These are phyloP conservation scores for Notolepis coatsorum DNA, from an alignment of 2,797 vertebrate genomes.

Conservation along the genomic window DNA sequence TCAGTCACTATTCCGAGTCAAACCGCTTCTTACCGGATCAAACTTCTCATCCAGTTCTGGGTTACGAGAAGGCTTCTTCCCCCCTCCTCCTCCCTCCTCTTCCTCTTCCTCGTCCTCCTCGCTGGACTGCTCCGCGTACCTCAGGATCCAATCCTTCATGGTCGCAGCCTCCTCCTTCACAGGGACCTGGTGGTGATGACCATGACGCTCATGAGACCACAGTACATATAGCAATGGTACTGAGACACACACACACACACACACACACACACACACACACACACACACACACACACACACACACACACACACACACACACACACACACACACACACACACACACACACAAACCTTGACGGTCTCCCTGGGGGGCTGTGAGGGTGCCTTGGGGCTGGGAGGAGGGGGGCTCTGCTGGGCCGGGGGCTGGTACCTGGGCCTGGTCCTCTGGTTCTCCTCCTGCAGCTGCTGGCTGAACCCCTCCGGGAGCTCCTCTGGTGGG, in stretches of 20 bases:
- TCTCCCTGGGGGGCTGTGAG: slow-evolving; percentile 45
- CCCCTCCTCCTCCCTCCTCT: slow-evolving; percentile 71
- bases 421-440: slow-evolving; percentile 84
- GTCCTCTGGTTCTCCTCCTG: slow-evolving; percentile 89
- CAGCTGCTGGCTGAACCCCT: slow-evolving; percentile 96
- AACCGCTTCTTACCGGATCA: slow-evolving; percentile 88
- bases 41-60: slow-evolving; percentile 87
- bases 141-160: slow-evolving; percentile 97
- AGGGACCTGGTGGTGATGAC: slow-evolving; percentile 54
- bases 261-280: slow-evolving; percentile 16
- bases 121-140: slow-evolving; percentile 89
- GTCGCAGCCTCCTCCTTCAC: slow-evolving; percentile 80
- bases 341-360: slow-evolving; percentile 63
- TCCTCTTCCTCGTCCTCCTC: slow-evolving; percentile 81
- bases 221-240: neutral
- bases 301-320: slow-evolving; percentile 26
- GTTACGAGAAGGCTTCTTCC: slow-evolving; percentile 52
- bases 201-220: neutral
- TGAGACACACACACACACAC: neutral
- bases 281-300: neutral
- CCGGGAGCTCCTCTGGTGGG: slow-evolving; percentile 89
- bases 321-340: neutral
- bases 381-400: slow-evolving; percentile 33
- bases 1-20: too few relatives aligned
- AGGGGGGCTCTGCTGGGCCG: slow-evolving; percentile 55